Conservation (phyloP, 2,113 vertebrate genomes). For the Pionites leucogaster region DNA sequence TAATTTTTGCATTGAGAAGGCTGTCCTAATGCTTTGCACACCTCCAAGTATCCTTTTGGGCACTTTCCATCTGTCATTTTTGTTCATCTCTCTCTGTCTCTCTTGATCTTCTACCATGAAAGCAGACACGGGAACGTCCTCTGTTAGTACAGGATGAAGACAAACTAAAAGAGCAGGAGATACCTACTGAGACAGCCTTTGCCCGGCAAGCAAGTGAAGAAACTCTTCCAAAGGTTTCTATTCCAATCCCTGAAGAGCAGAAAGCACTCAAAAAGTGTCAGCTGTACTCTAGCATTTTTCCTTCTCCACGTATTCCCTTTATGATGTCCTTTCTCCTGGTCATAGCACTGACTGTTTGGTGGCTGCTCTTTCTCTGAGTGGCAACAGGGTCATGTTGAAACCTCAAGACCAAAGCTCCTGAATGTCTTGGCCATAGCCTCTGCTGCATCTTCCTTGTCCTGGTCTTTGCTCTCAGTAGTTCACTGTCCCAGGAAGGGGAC, state of each 20-base stretch:
- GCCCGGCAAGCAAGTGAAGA: conserved; percentile 72
- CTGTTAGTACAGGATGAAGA: conserved; percentile 85
- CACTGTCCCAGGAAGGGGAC: neutral
- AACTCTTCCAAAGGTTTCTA: conserved; percentile 81
- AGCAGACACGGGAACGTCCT: conserved; percentile 85
- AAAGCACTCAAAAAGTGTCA: conserved; percentile 78
- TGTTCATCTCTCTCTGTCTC: conserved; percentile 93
- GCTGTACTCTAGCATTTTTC: conserved; percentile 79
- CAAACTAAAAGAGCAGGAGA: conserved; percentile 83
- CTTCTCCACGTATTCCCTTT: conserved; percentile 79
- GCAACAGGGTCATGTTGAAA: conserved; percentile 60
- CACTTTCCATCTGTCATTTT: conserved; percentile 83
- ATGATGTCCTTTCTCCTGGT: conserved; percentile 87
- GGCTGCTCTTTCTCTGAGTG: conserved; percentile 87
- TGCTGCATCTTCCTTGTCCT: conserved; percentile 36
- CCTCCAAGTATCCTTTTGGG: conserved; percentile 80
- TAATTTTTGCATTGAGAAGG: neutral
- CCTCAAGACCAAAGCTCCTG: conserved; percentile 70
- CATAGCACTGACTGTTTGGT: conserved; percentile 85
- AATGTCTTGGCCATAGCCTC: conserved; percentile 60
- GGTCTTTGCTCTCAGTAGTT: conserved; percentile 20
- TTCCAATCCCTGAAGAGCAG: conserved; percentile 83
- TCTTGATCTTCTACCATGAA: conserved; percentile 89
- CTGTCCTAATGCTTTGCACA: conserved; percentile 76
- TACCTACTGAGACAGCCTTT: conserved; percentile 75